phyloP scores from a whole-genome alignment of 1,140 invertebrate genomes.

The Mizuhopecten yessoensis region DNA sequence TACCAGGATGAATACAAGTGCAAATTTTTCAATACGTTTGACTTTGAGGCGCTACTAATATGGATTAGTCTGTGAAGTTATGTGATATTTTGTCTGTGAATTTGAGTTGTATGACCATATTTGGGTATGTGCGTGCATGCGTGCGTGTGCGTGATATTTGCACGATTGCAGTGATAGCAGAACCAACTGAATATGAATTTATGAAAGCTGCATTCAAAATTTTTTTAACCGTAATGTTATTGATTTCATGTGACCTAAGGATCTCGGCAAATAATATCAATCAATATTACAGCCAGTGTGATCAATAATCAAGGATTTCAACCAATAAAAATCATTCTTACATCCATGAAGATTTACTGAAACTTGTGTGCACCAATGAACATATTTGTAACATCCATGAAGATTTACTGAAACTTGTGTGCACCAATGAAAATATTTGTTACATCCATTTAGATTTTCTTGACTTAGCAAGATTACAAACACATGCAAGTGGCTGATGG shows the following conservation, averaged over 20 bases:
- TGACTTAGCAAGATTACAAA: no score
- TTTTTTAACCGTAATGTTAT: neutral
- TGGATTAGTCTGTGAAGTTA: neutral
- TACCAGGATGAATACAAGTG: no score
- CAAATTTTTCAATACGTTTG: no score
- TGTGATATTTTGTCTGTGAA: conserved; percentile 24
- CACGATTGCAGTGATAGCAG: neutral
- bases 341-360: neutral
- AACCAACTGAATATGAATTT: neutral
- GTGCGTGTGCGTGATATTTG: neutral
- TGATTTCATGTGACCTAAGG: neutral
- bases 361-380: neutral
- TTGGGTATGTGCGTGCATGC: neutral
- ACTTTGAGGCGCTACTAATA: no score
- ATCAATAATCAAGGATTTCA: no score
- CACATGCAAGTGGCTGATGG: no score
- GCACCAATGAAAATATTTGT: neutral
- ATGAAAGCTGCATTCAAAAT: neutral
- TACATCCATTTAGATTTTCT: neutral
- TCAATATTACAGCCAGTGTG: neutral
- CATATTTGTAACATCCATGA: neutral
- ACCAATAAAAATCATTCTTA: neutral
- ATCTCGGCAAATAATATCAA: neutral
- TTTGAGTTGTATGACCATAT: neutral
- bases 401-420: no score